Evolutionary conservation across 2,888 invertebrate species (phyloP), one percentile per base, ranked within the genome.

Genomic region (Nesidiocoris tenuis): DNA sequence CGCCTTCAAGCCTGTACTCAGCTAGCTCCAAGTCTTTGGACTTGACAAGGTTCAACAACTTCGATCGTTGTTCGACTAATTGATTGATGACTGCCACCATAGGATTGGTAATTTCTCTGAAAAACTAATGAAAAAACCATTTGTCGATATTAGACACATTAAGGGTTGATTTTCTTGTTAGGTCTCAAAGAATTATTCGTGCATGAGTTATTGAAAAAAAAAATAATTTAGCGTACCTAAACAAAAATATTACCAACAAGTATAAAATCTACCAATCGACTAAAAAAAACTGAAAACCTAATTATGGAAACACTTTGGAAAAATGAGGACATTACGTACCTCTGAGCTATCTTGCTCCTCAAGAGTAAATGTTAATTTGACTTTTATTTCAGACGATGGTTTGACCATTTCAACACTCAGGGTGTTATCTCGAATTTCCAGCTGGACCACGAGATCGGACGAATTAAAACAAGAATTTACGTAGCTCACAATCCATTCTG

Each of bases 1-100:
- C 74, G 5, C 78, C 76, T 77, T 78, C 78, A 55, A 79, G 23
- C 39, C 78, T 77, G 57, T 77, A 79, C 25, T 79, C 79, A 25
- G 61, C 55, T 9, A 79, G 65, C 65, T 79, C 78, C 16, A 70
- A 55, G 68, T 79, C 79, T 74, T 79, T 79, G 12, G 74, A 71
- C 23, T 66, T 74, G 2, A 79, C 59, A 21, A 76, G n/a, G 17
- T 55, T n/a, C 3, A 54, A 70, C 1, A 79, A 64, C 24, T 72
- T 25, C 9, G 77, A 67, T 19, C 77, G 67, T 24, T 75, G 61
- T 17, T 74, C 63, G 21, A 76, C 64, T 18, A 79, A 61, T 54
- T 77, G 76, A 59, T 68, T 61, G 17, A 79, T 63, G 12, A 79
- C 54, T 9, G 65, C 39, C 1, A 78, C 63, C 61, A 79, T 24